Conservation (phyloP, 2,113 vertebrate genomes). For the Puffinus mauretanicus region DNA sequence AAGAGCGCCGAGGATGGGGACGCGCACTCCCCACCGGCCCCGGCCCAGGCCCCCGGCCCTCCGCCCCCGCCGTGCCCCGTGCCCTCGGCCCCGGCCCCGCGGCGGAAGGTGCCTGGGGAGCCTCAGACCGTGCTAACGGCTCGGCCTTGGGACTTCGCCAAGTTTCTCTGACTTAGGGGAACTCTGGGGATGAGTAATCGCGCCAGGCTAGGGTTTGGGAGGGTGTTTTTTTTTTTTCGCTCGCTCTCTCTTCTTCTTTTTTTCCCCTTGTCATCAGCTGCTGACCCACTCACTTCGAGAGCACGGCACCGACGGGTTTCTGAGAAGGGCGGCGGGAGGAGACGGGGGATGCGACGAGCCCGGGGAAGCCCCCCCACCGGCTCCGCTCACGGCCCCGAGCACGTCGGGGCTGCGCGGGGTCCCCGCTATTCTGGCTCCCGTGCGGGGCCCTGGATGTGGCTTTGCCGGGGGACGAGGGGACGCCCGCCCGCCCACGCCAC, state of each 20-base stretch:
- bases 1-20: not conserved
- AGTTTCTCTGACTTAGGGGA: slow-evolving; percentile 74
- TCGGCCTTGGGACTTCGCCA: slow-evolving; percentile 69
- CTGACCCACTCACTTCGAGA: slow-evolving; percentile 64
- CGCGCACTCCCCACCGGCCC: not conserved
- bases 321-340: slow-evolving; percentile 64
- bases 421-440: not conserved
- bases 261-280: slow-evolving; percentile 66
- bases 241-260: not conserved
- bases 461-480: not conserved
- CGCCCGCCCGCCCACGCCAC: not conserved
- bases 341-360: not conserved
- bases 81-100: not conserved
- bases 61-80: not conserved
- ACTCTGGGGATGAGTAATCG: slow-evolving; percentile 77
- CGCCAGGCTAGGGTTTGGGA: slow-evolving; percentile 61
- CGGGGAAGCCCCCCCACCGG: not conserved
- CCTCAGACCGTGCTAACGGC: slow-evolving; percentile 21
- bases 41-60: too few relatives aligned
- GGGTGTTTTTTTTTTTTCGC: not conserved
- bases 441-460: not conserved
- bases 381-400: not conserved
- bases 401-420: not conserved
- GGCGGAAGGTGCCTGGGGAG: slow-evolving; percentile 41
- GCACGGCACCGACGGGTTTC: slow-evolving; percentile 56